Evolutionary conservation across 2,113 vertebrate genomes (phyloP), one percentile per base, ranked within the genome.

Genomic region (Burhinus bistriatus): DNA sequence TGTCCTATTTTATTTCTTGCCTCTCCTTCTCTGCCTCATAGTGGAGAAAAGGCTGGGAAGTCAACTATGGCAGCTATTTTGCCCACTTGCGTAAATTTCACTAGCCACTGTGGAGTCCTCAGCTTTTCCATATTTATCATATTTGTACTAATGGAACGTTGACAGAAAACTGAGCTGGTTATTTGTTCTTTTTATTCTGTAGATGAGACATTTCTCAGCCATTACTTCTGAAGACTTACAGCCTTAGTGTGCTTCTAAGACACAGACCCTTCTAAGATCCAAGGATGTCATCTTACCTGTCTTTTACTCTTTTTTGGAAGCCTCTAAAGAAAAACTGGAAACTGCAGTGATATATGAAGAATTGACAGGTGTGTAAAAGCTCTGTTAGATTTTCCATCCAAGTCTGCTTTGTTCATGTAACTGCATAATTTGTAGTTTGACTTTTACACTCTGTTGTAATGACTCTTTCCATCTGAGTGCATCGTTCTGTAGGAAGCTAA

Each of bases 401-500:
- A 89, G 52, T 40, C 61, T 95, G 42, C 79, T 72, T 87, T 82
- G 64, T 70, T 80, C 26, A 11, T 65, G 32, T 12, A 95, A 75
- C 30, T 42, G 62, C 75, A 42, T 87, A 38, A 44, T 68, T 90
- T 30, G 22, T 47, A 47, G 12, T 93, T 87, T 89, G 90, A 81
- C 42, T 97, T 87, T 71, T 87, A 26, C 59, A 29, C 55, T 61
- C 21, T 71, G 54, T 68, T 80, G 44, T 90, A 89, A 94, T 93
- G 89, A 95, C 82, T 94, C 68, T 96, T 97, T 91, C 90, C 61
- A 36, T 95, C 83, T 91, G 93, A 96, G 88, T 62, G 75, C 95
- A 89, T 89, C 14, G 1, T 89, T 19, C 90, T 47, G 13, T n/a
- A 89, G 94, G 90, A 87, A 97, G 90, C 76, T 97, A 98, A 96